Evolutionary conservation across 2,797 vertebrate species (phyloP).

Genomic region (Loriculus beryllinus): DNA sequence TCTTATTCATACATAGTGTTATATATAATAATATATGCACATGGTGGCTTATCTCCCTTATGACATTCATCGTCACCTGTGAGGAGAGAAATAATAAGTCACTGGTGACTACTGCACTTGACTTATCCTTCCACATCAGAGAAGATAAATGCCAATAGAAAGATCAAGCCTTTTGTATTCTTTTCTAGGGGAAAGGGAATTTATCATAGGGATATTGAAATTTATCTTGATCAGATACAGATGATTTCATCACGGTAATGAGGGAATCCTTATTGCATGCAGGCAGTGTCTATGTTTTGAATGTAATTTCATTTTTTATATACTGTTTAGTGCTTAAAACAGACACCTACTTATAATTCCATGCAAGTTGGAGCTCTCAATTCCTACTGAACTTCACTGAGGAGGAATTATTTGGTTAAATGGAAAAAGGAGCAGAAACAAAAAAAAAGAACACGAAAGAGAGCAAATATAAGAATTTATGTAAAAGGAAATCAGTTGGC

Average conservation of each 20-base stretch:
- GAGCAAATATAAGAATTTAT: neutral
- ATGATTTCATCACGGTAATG: constrained; percentile 50
- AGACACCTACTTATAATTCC: constrained; percentile 31
- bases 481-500: neutral
- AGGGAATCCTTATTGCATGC: constrained; percentile 23
- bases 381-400: neutral
- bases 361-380: neutral
- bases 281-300: constrained; percentile 28
- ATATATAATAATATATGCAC: constrained; percentile 18
- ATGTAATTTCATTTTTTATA: constrained; percentile 9
- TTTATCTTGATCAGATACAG: constrained; percentile 56
- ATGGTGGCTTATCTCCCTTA: constrained; percentile 35
- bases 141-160: constrained; percentile 69
- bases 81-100: constrained; percentile 63
- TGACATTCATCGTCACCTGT: constrained; percentile 64
- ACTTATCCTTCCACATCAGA: constrained; percentile 59
- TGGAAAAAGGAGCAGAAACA: neutral
- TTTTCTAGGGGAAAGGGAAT: constrained; percentile 32
- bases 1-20: constrained; percentile 12
- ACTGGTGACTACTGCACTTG: constrained; percentile 55
- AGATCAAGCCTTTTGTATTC: constrained; percentile 62
- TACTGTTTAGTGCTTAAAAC: constrained; percentile 13
- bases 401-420: neutral
- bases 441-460: neutral
- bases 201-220: constrained; percentile 56